These are phyloP conservation scores for Anas bernieri DNA, from an alignment of 2,797 vertebrate species.

Conservation along the genomic window DNA sequence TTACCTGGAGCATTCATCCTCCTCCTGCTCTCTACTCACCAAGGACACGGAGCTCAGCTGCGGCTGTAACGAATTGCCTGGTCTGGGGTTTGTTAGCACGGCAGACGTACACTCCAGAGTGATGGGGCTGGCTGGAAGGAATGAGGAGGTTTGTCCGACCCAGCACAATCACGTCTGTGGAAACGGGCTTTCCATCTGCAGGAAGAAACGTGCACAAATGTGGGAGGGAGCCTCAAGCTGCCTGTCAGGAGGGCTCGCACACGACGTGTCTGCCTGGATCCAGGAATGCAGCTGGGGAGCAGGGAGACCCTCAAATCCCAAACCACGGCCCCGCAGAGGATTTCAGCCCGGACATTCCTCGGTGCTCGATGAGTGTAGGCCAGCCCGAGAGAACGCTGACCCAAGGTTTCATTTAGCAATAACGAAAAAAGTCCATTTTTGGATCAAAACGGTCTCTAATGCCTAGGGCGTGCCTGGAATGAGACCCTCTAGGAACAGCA, in stretches of 20 bases:
- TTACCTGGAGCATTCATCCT: not conserved
- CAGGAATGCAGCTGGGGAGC: not conserved
- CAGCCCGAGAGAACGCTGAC: not conserved
- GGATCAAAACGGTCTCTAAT: not conserved
- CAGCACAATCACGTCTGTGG: slow-evolving; percentile 91
- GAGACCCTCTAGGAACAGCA: not conserved
- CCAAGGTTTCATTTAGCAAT: not conserved
- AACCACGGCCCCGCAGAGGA: not conserved
- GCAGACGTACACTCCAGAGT: slow-evolving; percentile 93
- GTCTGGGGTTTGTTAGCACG: slow-evolving; percentile 95
- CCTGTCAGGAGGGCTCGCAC: not conserved
- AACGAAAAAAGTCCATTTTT: not conserved
- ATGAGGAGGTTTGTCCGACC: slow-evolving; percentile 93
- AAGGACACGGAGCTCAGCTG: slow-evolving; percentile 90
- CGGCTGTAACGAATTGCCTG: slow-evolving; percentile 89
- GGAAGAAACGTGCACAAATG: not conserved
- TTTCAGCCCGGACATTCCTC: not conserved
- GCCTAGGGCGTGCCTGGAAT: not conserved
- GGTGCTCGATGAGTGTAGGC: not conserved
- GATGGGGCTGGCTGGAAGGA: slow-evolving; percentile 86
- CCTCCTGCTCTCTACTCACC: slow-evolving; percentile 79
- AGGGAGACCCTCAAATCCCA: not conserved
- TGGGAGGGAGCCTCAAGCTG: not conserved
- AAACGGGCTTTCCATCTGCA: slow-evolving; percentile 92
- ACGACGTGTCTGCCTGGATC: rapidly evolving